Evolutionary conservation across 1,140 invertebrate species (phyloP).

Genomic region (Drosophila sulfurigaster): DNA sequence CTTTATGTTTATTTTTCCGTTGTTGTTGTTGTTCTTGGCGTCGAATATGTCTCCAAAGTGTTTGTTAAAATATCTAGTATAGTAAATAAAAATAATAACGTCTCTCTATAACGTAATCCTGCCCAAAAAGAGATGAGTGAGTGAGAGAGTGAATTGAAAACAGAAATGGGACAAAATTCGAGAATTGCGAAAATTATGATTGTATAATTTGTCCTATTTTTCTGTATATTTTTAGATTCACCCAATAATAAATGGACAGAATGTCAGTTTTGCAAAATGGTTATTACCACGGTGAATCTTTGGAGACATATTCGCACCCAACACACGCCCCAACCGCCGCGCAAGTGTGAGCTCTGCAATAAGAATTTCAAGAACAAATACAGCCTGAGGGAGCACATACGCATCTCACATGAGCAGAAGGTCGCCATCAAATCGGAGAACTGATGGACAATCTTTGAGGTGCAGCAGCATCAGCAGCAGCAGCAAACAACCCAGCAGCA

Average conservation of each 20-base stretch:
- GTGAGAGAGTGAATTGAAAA: slow-evolving; percentile 4
- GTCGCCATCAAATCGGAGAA: slow-evolving; percentile 79
- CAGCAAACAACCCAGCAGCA: too few relatives aligned
- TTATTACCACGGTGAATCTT: slow-evolving; percentile 85
- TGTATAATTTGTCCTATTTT: slow-evolving; percentile 73
- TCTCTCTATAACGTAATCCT: not conserved
- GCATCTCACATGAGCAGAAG: slow-evolving; percentile 84
- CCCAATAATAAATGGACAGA: slow-evolving; percentile 85
- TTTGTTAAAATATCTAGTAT: slow-evolving; percentile 30
- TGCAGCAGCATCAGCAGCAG: slow-evolving; percentile 14
- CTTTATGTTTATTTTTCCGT: not conserved
- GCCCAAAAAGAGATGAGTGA: not conserved
- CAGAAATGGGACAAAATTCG: not conserved
- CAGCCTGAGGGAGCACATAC: slow-evolving; percentile 83
- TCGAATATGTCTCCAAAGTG: slow-evolving; percentile 83
- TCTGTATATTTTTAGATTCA: slow-evolving; percentile 85
- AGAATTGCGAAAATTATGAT: slow-evolving; percentile 13
- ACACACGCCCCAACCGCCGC: slow-evolving; percentile 84
- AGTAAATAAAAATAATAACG: too few relatives aligned
- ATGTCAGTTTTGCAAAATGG: slow-evolving; percentile 85
- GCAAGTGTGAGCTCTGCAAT: slow-evolving; percentile 84
- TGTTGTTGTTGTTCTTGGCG: slow-evolving; percentile 41
- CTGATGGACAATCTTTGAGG: slow-evolving; percentile 74
- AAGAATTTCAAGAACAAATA: slow-evolving; percentile 85
- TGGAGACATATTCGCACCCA: slow-evolving; percentile 85